phyloP scores from a whole-genome alignment of 2,113 vertebrate species.

The Mugil cephalus region DNA sequence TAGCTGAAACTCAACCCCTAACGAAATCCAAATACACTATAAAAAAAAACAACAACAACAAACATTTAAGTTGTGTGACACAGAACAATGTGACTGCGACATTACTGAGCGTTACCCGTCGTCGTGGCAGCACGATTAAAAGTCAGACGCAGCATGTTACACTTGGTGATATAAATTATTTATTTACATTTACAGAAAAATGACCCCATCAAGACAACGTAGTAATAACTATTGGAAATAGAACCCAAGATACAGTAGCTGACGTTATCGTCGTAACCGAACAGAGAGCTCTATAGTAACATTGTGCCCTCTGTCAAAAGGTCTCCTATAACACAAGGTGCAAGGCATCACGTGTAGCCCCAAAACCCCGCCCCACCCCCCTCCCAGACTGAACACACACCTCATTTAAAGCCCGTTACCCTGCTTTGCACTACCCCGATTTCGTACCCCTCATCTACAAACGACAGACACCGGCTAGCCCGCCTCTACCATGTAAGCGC shows the following conservation, averaged over 20 bases:
- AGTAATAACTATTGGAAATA: constrained; percentile 99
- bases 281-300: constrained; percentile 92
- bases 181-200: constrained; percentile 99
- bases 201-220: constrained; percentile 99
- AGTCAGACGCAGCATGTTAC: constrained; percentile 48
- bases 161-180: constrained; percentile 99
- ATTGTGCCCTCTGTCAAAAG: constrained; percentile 91
- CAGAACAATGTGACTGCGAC: too few relatives aligned
- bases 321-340: constrained; percentile 99
- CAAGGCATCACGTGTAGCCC: constrained; percentile 99
- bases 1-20: too few relatives aligned
- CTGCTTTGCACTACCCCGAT: constrained; percentile 73
- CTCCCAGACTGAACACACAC: constrained; percentile 48
- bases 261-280: constrained; percentile 90
- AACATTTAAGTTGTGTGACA: too few relatives aligned
- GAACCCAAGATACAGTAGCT: constrained; percentile 89
- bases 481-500: constrained; percentile 73
- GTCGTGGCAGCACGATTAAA: background rate
- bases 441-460: constrained; percentile 74
- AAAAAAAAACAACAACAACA: too few relatives aligned
- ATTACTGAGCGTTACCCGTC: background rate
- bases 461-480: constrained; percentile 74
- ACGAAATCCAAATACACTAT: too few relatives aligned
- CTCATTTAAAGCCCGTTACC: constrained; percentile 67
- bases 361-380: constrained; percentile 28